Evolutionary conservation across 2,888 invertebrate genomes (phyloP).

Genomic region (Eupithecia vulgata): DNA sequence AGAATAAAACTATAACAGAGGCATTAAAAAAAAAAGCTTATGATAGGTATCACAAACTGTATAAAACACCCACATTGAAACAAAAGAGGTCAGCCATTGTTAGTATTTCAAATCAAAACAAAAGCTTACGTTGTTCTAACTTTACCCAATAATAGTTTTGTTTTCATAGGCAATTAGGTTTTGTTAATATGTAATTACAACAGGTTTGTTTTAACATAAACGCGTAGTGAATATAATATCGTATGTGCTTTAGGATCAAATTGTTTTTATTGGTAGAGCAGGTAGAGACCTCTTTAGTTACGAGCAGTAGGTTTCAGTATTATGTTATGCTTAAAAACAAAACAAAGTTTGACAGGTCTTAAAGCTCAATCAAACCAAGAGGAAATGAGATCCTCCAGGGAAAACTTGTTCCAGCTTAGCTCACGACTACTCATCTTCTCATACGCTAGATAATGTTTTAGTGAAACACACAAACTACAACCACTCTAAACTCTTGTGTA

Average conservation of each 20-base stretch:
- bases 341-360: neutral
- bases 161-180: conserved; percentile 14
- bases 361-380: neutral
- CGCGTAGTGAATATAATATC: neutral
- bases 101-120: neutral
- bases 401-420: neutral
- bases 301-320: neutral
- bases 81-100: neutral
- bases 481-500: conserved; percentile 1
- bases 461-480: neutral
- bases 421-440: neutral
- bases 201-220: conserved; percentile 9
- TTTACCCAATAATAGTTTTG: conserved; percentile 4
- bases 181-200: conserved; percentile 4
- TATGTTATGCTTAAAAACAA: neutral
- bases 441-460: neutral
- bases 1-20: too few species aligned
- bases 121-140: conserved; percentile 8
- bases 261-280: neutral
- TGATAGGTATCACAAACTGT: too few species aligned
- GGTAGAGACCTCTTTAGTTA: neutral
- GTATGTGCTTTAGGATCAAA: neutral
- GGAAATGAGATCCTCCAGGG: neutral
- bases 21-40: too few species aligned
- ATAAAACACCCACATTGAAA: neutral